Conservation (phyloP, 1,140 invertebrate species). For the Helicoverpa armigera region DNA sequence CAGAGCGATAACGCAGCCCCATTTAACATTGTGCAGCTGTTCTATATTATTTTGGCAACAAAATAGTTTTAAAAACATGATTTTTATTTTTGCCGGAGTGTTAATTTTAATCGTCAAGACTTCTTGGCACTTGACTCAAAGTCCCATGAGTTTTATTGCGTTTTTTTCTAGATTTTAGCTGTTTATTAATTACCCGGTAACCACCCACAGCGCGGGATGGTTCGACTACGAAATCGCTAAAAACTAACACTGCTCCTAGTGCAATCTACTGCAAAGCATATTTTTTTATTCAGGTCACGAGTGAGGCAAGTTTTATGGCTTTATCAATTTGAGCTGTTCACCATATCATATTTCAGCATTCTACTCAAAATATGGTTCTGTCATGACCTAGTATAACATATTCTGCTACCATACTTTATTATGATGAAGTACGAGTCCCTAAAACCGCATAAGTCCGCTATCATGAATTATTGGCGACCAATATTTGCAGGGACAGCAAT, state of each 20-base stretch:
- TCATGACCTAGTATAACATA: background rate
- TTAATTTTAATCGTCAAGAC: conserved; percentile 83
- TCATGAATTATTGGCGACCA: background rate
- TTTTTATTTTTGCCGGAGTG: conserved; percentile 75
- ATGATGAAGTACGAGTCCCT: background rate
- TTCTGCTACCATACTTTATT: background rate
- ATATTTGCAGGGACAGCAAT: background rate
- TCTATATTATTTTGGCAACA: conserved; percentile 77
- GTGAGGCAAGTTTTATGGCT: background rate
- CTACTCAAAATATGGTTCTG: background rate
- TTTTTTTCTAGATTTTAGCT: conserved; percentile 75
- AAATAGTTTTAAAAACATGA: conserved; percentile 74
- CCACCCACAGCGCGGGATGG: conserved; percentile 56
- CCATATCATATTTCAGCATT: background rate
- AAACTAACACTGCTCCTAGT: background rate
- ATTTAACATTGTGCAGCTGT: conserved; percentile 71
- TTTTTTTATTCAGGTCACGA: conserved; percentile 23
- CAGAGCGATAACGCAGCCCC: conserved; percentile 50
- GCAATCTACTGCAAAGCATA: conserved; percentile 26
- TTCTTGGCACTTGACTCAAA: conserved; percentile 84
- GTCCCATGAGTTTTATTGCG: conserved; percentile 75
- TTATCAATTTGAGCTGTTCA: background rate
- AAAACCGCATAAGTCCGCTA: background rate
- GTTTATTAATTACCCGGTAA: conserved; percentile 76
- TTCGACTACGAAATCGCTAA: conserved; percentile 59